Conservation (phyloP, 1,140 invertebrate species). For the Manduca sexta region DNA sequence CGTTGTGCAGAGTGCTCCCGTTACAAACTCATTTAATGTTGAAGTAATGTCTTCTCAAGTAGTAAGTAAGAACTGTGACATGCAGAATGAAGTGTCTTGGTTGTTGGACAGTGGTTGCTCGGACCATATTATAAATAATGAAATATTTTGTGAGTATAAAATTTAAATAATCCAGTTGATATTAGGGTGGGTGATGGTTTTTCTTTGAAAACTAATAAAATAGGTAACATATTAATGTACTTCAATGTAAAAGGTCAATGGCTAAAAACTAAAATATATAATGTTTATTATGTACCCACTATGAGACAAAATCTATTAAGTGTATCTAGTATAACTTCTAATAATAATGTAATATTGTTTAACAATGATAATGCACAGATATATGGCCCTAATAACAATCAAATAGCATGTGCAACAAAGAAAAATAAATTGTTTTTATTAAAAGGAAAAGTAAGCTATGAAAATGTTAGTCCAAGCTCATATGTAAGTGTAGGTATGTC, state of each 20-base stretch:
- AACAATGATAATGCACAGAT: constrained; percentile 27
- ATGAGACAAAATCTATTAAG: constrained; percentile 37
- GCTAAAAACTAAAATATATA: constrained; percentile 23
- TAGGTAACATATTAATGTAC: constrained; percentile 27
- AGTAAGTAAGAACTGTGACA: too few species aligned
- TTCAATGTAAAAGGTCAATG: constrained; percentile 16
- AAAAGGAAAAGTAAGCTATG: constrained; percentile 31
- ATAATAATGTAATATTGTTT: constrained; percentile 24
- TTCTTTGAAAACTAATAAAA: constrained; percentile 38
- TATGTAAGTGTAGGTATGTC: too few species aligned
- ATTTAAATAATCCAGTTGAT: constrained; percentile 36
- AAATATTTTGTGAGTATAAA: constrained; percentile 34
- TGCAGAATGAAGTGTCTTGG: constrained; percentile 38
- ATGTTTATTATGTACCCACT: constrained; percentile 37
- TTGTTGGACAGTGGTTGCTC: constrained; percentile 48
- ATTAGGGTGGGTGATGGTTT: constrained; percentile 26
- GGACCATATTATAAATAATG: constrained; percentile 48
- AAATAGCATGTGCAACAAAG: constrained; percentile 22
- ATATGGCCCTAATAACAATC: too few species aligned
- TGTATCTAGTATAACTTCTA: constrained; percentile 29
- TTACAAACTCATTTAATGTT: too few species aligned
- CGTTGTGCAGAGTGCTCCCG: too few species aligned
- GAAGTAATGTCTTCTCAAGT: too few species aligned
- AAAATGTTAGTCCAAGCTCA: constrained; percentile 44
- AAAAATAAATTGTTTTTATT: constrained; percentile 28